Percentiles rank a stretch among this genome's conserved stretches.
Evolutionary conservation across 2,888 invertebrate species (phyloP).

Genomic region (Portevinia maculata): DNA sequence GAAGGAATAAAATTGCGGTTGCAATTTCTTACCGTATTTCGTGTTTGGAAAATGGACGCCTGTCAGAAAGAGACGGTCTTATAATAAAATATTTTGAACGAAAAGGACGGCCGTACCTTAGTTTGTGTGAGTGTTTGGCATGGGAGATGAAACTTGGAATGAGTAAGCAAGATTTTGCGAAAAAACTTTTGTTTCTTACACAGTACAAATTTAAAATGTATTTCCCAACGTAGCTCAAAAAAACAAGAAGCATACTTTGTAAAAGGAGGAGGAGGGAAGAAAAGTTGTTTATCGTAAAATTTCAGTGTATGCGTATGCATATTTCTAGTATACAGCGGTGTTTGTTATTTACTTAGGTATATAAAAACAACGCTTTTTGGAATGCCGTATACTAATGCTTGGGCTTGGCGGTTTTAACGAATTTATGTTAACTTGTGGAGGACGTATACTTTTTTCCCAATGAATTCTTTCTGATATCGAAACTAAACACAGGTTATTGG

Average conservation of each 20-base stretch:
- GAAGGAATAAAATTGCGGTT: slow-evolving; percentile 73
- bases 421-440: slow-evolving; percentile 12
- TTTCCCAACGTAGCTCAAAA: neutral
- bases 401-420: slow-evolving; percentile 40
- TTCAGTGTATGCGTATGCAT: neutral
- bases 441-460: slow-evolving; percentile 28
- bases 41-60: slow-evolving; percentile 75
- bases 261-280: neutral
- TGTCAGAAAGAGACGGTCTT: slow-evolving; percentile 58
- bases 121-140: slow-evolving; percentile 39
- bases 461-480: slow-evolving; percentile 22
- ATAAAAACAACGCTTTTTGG: slow-evolving; percentile 67
- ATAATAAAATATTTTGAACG: slow-evolving; percentile 32
- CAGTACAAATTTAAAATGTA: neutral
- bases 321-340: neutral
- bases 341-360: slow-evolving; percentile 30
- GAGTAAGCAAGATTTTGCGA: slow-evolving; percentile 50
- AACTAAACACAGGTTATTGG: too few relatives aligned
- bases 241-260: neutral
- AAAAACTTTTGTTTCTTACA: slow-evolving; percentile 21
- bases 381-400: slow-evolving; percentile 57
- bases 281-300: neutral
- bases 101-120: slow-evolving; percentile 45
- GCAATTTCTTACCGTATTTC: slow-evolving; percentile 70
- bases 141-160: slow-evolving; percentile 37